Conservation (phyloP, 2,888 invertebrate genomes). For the Erebia epiphron region DNA sequence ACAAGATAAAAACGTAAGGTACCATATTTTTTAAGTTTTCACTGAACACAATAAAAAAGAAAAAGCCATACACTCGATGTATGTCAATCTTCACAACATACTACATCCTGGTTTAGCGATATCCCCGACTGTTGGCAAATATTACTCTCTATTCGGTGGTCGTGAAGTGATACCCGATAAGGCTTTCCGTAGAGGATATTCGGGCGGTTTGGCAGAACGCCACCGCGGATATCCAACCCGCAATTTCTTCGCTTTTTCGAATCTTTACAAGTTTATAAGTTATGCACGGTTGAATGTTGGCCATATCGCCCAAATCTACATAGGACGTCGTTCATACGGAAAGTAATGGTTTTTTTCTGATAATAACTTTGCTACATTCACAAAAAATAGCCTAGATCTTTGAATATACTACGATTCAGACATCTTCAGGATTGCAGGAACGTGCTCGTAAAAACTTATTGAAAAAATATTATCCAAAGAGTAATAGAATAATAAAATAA, state of each 20-base stretch:
- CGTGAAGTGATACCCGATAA: constrained; percentile 41
- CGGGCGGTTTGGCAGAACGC: constrained; percentile 44
- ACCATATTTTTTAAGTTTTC: too few relatives aligned
- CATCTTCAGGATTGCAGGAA: background rate
- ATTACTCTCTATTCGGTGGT: constrained; percentile 40
- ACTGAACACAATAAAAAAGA: background rate
- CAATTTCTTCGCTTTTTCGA: constrained; percentile 35
- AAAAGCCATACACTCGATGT: constrained; percentile 19
- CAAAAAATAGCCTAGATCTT: background rate
- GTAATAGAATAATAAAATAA: background rate
- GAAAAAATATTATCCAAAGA: background rate
- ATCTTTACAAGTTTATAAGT: constrained; percentile 32
- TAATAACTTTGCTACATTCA: background rate
- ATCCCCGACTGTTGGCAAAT: constrained; percentile 39
- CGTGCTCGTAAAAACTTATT: background rate
- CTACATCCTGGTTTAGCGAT: constrained; percentile 27
- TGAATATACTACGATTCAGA: background rate
- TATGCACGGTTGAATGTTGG: constrained; percentile 10
- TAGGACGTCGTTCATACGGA: background rate
- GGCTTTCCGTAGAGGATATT: constrained; percentile 41
- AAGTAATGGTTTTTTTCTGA: background rate
- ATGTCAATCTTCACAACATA: constrained; percentile 29
- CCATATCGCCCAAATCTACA: constrained; percentile 6
- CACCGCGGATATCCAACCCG: constrained; percentile 38
- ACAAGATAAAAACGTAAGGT: too few relatives aligned